Evolutionary conservation across 2,113 vertebrate species (phyloP).

Genomic region (Dromiciops gliroides): DNA sequence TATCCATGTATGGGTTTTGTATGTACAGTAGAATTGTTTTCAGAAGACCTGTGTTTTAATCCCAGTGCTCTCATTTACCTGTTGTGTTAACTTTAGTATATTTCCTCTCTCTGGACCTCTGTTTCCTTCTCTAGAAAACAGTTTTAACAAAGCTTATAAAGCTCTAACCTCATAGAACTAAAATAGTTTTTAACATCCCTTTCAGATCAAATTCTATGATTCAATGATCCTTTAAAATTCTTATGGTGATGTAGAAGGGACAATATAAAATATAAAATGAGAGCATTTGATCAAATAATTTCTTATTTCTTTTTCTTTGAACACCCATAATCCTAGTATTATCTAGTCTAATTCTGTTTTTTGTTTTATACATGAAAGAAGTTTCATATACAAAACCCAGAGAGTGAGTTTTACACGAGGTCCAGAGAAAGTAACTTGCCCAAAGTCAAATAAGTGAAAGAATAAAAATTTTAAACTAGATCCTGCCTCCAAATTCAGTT

Average conservation of each 20-base stretch:
- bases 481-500: background rate
- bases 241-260: background rate
- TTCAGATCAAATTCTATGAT: background rate
- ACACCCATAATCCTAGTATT: background rate
- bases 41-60: background rate
- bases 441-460: background rate
- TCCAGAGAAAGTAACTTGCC: too few species aligned
- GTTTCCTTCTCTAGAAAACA: background rate
- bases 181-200: background rate
- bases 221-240: background rate
- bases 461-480: background rate
- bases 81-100: background rate
- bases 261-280: background rate
- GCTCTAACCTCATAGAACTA: background rate
- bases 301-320: background rate
- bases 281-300: background rate
- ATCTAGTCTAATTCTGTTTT: background rate
- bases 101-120: background rate
- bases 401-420: background rate
- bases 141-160: background rate
- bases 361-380: background rate
- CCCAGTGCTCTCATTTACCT: background rate
- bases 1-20: background rate
- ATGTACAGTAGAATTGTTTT: background rate
- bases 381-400: background rate